Base-by-base conservation (phyloP, 2,888 invertebrate species). In the Andrena hattorfiana region DNA sequence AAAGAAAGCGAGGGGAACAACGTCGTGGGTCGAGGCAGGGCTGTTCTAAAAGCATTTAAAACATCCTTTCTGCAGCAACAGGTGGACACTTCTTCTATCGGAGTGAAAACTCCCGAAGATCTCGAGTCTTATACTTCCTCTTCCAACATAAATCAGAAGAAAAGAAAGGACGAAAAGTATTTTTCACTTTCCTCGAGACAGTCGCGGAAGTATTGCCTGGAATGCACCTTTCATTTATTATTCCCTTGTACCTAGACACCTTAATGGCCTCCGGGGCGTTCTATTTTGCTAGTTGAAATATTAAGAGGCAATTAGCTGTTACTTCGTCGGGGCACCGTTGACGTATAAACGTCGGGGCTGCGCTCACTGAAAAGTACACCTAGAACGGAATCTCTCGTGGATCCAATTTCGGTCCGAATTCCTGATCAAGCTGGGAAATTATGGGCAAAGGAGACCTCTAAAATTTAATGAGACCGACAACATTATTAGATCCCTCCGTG, bases 221-320 rank as follows among this genome's bases (percentile, higher is more conserved):
- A 30, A 48, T 8, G 20, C 13, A 30, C 6, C 8, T 63, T 72
- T 69, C 81, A 69, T 81, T 69, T 69, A 54, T 64, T 67, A 82
- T 54, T 72, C 16, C 42, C 16, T 16, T 4, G 42, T 42, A 42
- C 42, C 23, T 23, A 48, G 16, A 5, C 26, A 28, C 20, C 8
- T 59, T 83, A 69, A 73, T 66, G 72, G 72, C 59, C 51, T 3
- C 48, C 8, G 6, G 54, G 32, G n/a, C 20, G 68, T 49, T 66
- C 69, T 75, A 70, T 81, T 75, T 74, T 60, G 30, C 48, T 8
- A 30, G 70, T 62, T 70, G 82, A 82, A 75, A 75, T 82, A 75
- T 82, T 75, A 82, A 82, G 82, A 32, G 82, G 82, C 74, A 71
- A 82, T 81, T 82, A 82, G n/a, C 75, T 70, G 75, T 56, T 81